Percentiles rank a stretch among this genome's conserved stretches.
phyloP scores from a whole-genome alignment of 2,888 invertebrate species.

The Polylopha cassiicola region DNA sequence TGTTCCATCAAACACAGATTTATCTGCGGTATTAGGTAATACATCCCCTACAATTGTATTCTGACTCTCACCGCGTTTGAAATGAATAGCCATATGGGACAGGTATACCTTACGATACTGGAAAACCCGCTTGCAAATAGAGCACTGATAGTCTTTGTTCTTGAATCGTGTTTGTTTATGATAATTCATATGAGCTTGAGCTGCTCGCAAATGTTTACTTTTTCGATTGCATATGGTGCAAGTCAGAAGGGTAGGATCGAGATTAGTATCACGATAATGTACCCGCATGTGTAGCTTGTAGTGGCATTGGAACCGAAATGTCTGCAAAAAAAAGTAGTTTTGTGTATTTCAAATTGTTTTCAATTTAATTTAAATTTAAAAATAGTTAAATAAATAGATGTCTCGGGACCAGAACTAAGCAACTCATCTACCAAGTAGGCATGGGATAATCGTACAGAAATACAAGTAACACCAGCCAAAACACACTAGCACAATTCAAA shows the following conservation, averaged over 20 bases:
- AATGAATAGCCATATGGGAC: conserved; percentile 69
- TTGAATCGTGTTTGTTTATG: conserved; percentile 71
- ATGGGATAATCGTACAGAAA: too few species aligned
- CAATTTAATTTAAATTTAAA: too few species aligned
- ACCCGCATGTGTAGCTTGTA: conserved; percentile 66
- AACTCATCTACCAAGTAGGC: too few species aligned
- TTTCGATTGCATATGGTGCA: conserved; percentile 64
- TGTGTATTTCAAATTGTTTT: conserved; percentile 2
- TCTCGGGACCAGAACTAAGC: too few species aligned
- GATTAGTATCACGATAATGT: conserved; percentile 59
- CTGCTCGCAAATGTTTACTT: conserved; percentile 69
- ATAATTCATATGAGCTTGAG: conserved; percentile 66
- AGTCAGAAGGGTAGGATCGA: conserved; percentile 60
- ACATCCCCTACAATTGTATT: conserved; percentile 54
- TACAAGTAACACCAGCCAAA: too few species aligned
- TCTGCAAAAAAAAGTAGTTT: conserved; percentile 40
- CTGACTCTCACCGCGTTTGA: conserved; percentile 62
- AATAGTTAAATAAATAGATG: too few species aligned
- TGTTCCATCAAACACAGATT: conserved; percentile 42
- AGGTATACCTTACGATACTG: conserved; percentile 62
- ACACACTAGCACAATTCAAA: too few species aligned
- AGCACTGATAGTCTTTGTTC: conserved; percentile 68
- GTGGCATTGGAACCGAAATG: conserved; percentile 64
- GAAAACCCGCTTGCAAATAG: conserved; percentile 68
- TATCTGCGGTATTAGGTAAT: conserved; percentile 36